Evolutionary conservation across 2,888 invertebrate genomes (phyloP).

Genomic region (Timema podura): DNA sequence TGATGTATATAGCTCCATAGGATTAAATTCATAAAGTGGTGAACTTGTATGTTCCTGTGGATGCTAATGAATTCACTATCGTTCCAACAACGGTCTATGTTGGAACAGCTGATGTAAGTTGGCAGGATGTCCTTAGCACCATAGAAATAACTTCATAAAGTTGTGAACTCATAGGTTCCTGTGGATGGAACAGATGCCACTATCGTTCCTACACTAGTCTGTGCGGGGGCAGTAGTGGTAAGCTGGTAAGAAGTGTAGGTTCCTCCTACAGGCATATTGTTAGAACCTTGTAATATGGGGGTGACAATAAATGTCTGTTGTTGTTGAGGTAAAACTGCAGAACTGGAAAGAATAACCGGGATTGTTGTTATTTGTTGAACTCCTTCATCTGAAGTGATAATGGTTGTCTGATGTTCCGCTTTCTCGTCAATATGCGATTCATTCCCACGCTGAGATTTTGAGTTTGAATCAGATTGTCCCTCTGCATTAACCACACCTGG

Average conservation of each 20-base stretch:
- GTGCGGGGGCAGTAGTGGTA: slow-evolving; percentile 23
- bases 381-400: slow-evolving; percentile 52
- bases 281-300: slow-evolving; percentile 51
- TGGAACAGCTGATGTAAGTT: no score
- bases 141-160: no score
- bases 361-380: slow-evolving; percentile 56
- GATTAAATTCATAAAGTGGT: no score
- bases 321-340: slow-evolving; percentile 44
- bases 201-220: background rate
- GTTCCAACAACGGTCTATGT: no score
- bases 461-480: background rate
- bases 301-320: slow-evolving; percentile 63
- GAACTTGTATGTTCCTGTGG: no score
- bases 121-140: no score
- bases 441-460: slow-evolving; percentile 35
- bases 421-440: background rate
- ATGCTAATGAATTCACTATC: no score
- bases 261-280: background rate
- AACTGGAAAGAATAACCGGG: slow-evolving; percentile 55
- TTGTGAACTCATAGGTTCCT: no score
- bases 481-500: slow-evolving; percentile 15
- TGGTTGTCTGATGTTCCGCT: slow-evolving; percentile 35
- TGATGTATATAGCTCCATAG: no score
- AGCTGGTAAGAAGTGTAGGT: slow-evolving; percentile 27
- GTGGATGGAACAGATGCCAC: no score